Evolutionary conservation across 1,140 invertebrate species (phyloP).

Genomic region (Drosophila truncata): DNA sequence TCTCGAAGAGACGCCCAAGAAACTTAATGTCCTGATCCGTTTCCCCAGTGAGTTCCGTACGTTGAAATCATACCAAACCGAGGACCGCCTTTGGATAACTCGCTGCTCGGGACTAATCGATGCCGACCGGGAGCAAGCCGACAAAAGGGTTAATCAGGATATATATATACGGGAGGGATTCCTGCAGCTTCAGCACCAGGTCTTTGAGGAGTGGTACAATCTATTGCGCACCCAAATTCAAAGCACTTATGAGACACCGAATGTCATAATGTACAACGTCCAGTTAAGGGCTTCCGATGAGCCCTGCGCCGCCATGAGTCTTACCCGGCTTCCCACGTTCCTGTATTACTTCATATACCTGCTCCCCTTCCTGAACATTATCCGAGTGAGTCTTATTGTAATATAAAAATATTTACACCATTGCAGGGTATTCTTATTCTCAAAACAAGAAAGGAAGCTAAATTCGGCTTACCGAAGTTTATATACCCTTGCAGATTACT

Average conservation of each 20-base stretch:
- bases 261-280: slow-evolving; percentile 49
- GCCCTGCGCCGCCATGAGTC: slow-evolving; percentile 38
- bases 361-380: slow-evolving; percentile 64
- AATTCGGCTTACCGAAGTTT: too few relatives aligned
- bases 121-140: slow-evolving; percentile 39
- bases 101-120: slow-evolving; percentile 64
- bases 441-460: too few relatives aligned
- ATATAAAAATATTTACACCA: neutral
- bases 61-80: slow-evolving; percentile 49
- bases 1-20: neutral
- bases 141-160: slow-evolving; percentile 53
- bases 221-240: neutral
- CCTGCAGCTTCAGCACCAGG: slow-evolving; percentile 65
- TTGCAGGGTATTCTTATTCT: neutral
- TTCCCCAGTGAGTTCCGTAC: slow-evolving; percentile 74
- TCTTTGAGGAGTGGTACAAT: slow-evolving; percentile 59
- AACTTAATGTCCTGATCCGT: slow-evolving; percentile 54
- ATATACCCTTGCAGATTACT: too few relatives aligned
- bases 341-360: slow-evolving; percentile 67
- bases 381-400: slow-evolving; percentile 49
- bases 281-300: slow-evolving; percentile 23
- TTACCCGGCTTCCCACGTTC: slow-evolving; percentile 51
- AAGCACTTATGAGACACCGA: slow-evolving; percentile 21
- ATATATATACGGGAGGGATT: slow-evolving; percentile 72
- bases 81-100: slow-evolving; percentile 69